Evolutionary conservation across 35 echinoderm and acorn worm species (phyloP).

Genomic region (Hemicentrotus pulcherrimus): DNA sequence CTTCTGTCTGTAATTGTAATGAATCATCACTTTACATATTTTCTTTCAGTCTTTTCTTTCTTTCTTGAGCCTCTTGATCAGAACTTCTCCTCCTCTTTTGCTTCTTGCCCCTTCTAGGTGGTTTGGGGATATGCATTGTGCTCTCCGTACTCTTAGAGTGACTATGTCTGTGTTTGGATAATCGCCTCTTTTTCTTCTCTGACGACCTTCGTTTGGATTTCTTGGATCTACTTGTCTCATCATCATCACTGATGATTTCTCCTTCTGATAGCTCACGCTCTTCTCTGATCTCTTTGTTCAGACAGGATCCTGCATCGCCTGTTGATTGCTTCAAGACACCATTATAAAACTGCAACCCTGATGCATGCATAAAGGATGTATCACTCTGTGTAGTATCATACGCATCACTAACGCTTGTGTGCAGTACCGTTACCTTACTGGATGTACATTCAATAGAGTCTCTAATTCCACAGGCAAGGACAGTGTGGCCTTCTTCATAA

Average conservation of each 20-base stretch:
- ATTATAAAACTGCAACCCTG: background rate
- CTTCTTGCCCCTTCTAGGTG: background rate
- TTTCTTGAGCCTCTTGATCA: background rate
- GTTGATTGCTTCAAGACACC: background rate
- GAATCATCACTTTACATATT: background rate
- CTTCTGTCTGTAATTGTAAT: background rate
- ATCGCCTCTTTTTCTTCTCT: background rate
- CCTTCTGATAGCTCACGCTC: background rate
- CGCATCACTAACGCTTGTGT: background rate
- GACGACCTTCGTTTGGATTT: background rate
- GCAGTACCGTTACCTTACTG: background rate
- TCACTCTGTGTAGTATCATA: constrained; percentile 12
- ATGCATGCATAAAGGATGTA: background rate
- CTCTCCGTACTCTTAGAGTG: background rate
- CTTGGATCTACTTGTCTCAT: background rate
- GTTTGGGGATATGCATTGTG: background rate
- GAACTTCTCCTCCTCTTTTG: background rate
- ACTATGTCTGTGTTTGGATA: background rate
- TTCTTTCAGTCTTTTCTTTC: background rate
- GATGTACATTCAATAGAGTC: constrained; percentile 12
- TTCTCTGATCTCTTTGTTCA: constrained; percentile 1
- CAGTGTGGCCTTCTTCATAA: constrained; percentile 35
- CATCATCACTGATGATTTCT: constrained; percentile 20
- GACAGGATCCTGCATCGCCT: background rate
- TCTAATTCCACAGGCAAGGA: constrained; percentile 19